Base-by-base conservation (phyloP, 2,888 invertebrate species). In the Drosophila nr. perissopoda region DNA sequence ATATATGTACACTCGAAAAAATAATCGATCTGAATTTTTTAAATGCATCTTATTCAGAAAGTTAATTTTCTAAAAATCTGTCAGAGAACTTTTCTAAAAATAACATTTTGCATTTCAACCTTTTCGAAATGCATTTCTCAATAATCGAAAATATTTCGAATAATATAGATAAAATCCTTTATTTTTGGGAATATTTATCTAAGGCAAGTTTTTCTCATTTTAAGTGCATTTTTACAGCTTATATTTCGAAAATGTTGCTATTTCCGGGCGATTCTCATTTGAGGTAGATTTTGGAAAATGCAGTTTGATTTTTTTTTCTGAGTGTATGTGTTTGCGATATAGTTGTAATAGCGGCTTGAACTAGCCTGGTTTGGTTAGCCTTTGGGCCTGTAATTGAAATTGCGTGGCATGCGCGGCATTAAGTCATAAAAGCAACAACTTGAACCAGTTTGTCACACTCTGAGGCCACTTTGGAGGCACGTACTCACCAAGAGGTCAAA, bases 381-480 rank as follows among this genome's bases (percentile, higher is more conserved):
- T 54, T 54, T 54, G 53, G 53, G 53, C 5, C 58, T 82, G 88
- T 79, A 88, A 87, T 88, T 89, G 88, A 89, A 85, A 87, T 89
- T 88, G 88, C 83, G 88, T 76, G 83, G 90, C 86, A 90, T 87
- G 79, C 86, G 82, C 88, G 81, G 81, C 82, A 89, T 87, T 85
- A 85, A 88, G 88, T 88, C 87, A 83, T 88, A 88, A 90, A 88
- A 88, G 57, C 76, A 82, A 73, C 65, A 65, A 70, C 49, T 48
- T 69, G 66, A 85, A 91, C 91, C 84, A 90, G 91, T 91, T 91
- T 91, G 91, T 90, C 91, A 91, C 91, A 91, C 91, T 91, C 89
- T 89, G 82, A 89, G 91, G 92, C 91, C 90, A 90, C 75, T 3
- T 29, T 38, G 38, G 38, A 38, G 56, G 83, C 88, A 90, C 88